Evolutionary conservation across 2,888 invertebrate genomes (phyloP).

Genomic region (Troides oblongomaculatus): DNA sequence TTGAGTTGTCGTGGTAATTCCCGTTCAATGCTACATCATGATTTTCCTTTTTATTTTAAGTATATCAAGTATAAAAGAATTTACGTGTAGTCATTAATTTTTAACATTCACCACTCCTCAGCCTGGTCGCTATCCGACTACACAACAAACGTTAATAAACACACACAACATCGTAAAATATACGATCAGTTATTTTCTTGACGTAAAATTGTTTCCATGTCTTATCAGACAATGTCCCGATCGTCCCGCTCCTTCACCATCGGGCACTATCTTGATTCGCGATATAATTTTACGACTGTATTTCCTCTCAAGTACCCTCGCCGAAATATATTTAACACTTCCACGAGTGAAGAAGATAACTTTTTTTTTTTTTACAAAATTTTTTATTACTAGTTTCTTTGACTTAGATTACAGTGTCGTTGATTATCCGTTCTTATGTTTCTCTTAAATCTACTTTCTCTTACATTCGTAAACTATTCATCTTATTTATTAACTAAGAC

Average conservation of each 20-base stretch:
- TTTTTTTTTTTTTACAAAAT: neutral
- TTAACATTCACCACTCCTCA: too few relatives aligned
- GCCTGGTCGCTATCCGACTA: too few relatives aligned
- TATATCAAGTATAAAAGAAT: too few relatives aligned
- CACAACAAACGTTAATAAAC: neutral
- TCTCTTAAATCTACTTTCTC: too few relatives aligned
- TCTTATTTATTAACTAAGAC: too few relatives aligned
- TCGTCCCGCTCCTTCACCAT: neutral
- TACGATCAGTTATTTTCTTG: constrained; percentile 17
- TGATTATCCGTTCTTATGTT: too few relatives aligned
- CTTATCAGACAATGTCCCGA: constrained; percentile 4
- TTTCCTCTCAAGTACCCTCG: neutral
- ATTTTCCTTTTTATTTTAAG: too few relatives aligned
- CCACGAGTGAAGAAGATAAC: neutral
- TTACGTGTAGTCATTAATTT: neutral
- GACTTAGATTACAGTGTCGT: too few relatives aligned
- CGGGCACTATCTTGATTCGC: constrained; percentile 18
- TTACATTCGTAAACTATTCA: too few relatives aligned
- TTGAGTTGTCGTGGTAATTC: too few relatives aligned
- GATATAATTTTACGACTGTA: constrained; percentile 16
- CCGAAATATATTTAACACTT: neutral
- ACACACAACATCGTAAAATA: constrained; percentile 17
- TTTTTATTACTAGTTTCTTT: too few relatives aligned
- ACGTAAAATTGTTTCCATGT: constrained; percentile 22
- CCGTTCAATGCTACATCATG: too few relatives aligned